Evolutionary conservation across 2,888 invertebrate species (phyloP).

Genomic region (Notocelia uddmanniana): DNA sequence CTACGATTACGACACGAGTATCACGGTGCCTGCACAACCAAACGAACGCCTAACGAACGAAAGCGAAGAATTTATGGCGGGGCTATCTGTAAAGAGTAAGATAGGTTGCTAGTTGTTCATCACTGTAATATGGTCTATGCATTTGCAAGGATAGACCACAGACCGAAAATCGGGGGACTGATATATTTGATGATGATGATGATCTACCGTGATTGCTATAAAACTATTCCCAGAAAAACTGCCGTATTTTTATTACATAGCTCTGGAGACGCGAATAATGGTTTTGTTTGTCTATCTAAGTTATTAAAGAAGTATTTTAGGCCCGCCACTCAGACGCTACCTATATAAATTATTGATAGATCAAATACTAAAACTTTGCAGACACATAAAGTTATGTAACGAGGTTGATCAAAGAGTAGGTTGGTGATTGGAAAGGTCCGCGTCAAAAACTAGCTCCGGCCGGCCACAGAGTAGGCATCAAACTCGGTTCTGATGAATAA

Average conservation of each 20-base stretch:
- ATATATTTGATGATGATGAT: not conserved
- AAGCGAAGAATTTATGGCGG: not conserved
- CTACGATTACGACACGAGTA: conserved; percentile 49
- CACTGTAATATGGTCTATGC: not conserved
- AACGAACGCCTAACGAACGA: not conserved
- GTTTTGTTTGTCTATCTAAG: conserved; percentile 33
- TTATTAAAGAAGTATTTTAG: conserved; percentile 32
- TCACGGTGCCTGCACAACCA: not conserved
- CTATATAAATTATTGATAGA: conserved; percentile 24
- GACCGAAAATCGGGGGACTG: too few relatives aligned
- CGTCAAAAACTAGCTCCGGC: conserved; percentile 37
- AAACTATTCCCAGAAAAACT: not conserved
- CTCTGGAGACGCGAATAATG: conserved; percentile 13
- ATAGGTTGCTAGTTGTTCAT: too few relatives aligned
- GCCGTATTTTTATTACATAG: not conserved
- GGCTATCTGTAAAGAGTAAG: too few relatives aligned
- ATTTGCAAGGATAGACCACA: not conserved
- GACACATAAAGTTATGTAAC: conserved; percentile 41
- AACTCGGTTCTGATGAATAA: conserved; percentile 52
- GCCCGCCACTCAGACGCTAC: conserved; percentile 7
- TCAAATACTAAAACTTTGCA: conserved; percentile 29
- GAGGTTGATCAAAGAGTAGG: conserved; percentile 46
- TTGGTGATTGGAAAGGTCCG: conserved; percentile 35
- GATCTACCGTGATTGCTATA: not conserved
- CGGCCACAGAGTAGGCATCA: conserved; percentile 33